These are phyloP conservation scores for Scrobipalpa costella DNA, from an alignment of 2,888 invertebrate genomes.

Conservation along the genomic window DNA sequence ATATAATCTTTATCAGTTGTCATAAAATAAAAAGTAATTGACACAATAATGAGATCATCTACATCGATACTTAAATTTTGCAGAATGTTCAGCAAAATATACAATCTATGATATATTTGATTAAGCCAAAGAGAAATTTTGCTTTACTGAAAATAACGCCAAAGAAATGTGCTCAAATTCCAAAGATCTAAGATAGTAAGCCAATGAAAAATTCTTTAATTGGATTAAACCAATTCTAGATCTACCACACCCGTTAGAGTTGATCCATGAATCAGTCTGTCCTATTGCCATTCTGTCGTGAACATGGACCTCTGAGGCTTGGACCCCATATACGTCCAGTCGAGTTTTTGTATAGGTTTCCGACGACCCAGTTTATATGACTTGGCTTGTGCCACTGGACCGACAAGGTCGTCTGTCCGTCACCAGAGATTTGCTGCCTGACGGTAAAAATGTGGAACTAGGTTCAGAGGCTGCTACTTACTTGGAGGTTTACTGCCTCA, in stretches of 20 bases:
- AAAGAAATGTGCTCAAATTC: conserved; percentile 2
- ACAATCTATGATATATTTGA: too few species aligned
- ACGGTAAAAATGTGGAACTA: conserved; percentile 22
- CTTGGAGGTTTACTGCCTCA: conserved; percentile 9
- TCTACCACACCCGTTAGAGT: conserved; percentile 61
- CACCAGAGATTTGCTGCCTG: conserved; percentile 43
- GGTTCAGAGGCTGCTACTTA: conserved; percentile 9
- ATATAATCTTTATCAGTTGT: too few species aligned
- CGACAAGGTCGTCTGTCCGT: conserved; percentile 62
- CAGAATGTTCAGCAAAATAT: too few species aligned
- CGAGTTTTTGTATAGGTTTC: conserved; percentile 70
- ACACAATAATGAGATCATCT: too few species aligned
- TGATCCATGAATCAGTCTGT: conserved; percentile 67
- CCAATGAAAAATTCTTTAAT: conserved; percentile 17
- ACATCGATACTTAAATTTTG: too few species aligned
- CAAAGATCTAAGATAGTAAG: background rate
- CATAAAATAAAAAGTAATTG: too few species aligned
- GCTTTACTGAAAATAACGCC: background rate
- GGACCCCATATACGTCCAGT: conserved; percentile 63
- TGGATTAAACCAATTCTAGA: conserved; percentile 23
- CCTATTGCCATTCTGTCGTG: conserved; percentile 55
- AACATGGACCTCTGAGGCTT: conserved; percentile 40
- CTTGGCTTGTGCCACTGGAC: conserved; percentile 47
- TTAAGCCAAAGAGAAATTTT: background rate
- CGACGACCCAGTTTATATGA: conserved; percentile 61